Conservation (phyloP, 2,797 vertebrate species). For the Lepilemur septentrionalis region DNA sequence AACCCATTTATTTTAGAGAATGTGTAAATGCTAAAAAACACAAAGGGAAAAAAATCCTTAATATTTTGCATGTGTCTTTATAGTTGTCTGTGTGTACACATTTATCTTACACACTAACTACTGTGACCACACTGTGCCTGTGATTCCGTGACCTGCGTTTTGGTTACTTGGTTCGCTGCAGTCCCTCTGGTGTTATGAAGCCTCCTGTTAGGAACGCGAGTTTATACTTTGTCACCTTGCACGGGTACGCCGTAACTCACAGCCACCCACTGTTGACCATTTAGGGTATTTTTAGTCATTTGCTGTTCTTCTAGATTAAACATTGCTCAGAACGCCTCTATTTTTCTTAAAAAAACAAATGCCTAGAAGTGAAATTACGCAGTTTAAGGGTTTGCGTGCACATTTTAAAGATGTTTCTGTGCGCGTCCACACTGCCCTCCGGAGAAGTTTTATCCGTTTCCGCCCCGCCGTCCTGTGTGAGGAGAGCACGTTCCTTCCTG, state of each 20-base stretch:
- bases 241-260: background rate
- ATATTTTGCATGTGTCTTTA: background rate
- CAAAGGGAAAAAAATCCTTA: no score
- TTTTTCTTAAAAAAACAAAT: background rate
- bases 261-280: background rate
- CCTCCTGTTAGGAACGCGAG: background rate
- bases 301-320: background rate
- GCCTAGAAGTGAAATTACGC: background rate
- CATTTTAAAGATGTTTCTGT: background rate
- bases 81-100: background rate
- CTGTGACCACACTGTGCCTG: background rate
- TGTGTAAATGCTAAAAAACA: background rate
- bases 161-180: background rate
- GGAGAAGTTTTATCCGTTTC: background rate
- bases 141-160: background rate
- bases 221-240: background rate
- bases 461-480: background rate
- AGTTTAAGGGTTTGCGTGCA: background rate
- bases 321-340: background rate
- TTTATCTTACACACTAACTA: background rate
- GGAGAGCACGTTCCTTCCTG: background rate
- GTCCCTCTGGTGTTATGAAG: background rate
- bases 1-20: background rate
- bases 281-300: background rate
- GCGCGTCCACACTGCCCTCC: background rate